Evolutionary conservation across 2,113 vertebrate genomes (phyloP).

Genomic region (Zosterops hypoxanthus): DNA sequence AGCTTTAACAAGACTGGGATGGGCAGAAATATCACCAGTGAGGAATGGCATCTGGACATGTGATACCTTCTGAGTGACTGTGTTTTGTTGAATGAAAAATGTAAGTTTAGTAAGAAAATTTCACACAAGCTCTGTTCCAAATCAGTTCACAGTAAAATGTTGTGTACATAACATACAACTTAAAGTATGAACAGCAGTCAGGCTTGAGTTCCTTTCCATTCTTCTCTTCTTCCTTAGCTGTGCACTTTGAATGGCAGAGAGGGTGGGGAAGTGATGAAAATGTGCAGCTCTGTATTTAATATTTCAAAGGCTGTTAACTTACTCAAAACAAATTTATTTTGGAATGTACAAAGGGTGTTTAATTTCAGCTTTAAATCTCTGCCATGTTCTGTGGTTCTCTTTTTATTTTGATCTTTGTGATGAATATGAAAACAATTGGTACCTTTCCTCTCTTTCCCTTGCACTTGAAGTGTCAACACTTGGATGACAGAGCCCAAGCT

Average conservation of each 20-base stretch:
- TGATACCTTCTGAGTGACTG: neutral
- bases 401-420: neutral
- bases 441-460: neutral
- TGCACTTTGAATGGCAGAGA: neutral
- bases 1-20: neutral
- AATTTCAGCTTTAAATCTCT: neutral
- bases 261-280: neutral
- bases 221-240: neutral
- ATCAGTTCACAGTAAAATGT: neutral
- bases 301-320: neutral
- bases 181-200: neutral
- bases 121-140: neutral
- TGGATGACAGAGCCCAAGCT: neutral
- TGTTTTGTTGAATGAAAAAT: neutral
- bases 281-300: neutral
- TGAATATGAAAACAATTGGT: neutral
- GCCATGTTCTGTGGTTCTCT: neutral
- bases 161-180: neutral
- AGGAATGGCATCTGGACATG: neutral
- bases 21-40: neutral
- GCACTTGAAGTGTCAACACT: neutral
- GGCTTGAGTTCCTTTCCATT: slow-evolving; percentile 1
- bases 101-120: neutral
- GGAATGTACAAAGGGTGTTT: neutral
- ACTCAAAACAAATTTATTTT: neutral